Base-by-base conservation (phyloP, 2,888 invertebrate genomes). In the Conops quadrifasciatus region DNA sequence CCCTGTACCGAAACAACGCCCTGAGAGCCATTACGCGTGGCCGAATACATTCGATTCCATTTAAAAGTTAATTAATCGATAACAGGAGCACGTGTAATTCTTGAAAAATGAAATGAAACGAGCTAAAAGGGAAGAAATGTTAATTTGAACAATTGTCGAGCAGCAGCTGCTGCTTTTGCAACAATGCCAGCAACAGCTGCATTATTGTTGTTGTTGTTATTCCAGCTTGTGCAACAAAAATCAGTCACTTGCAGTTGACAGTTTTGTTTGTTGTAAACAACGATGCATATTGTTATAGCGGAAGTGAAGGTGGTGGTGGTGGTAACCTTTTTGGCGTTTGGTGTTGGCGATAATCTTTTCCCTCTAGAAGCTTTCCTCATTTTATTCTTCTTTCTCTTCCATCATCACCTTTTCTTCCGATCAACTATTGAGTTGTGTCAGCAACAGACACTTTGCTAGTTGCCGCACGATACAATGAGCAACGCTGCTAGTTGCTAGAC, bases 181-280 rank as follows among this genome's bases (percentile, higher is more conserved):
- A 63, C 63, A 63, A 26, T 45, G 36, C 21, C 26, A 59, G 28
- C n/a, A 28, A 26, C 30, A 59, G 0, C 28, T 24, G 59, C 47
- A 45, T 36, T 36, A 7, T 36, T 9, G 36, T 36, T 36, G 36
- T 4, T 36, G 36, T 9, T 36, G 36, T 36, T 36, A 7, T 36
- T 36, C 5, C 36, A 36, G 58, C 58, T 58, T 21, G 24, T n/a
- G 30, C 67, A 47, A 53, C 47, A 62, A 60, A 49, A 62, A 68
- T 68, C 68, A 68, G 36, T 68, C 68, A 68, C 51, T 68, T 68
- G 68, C 68, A 68, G 68, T 68, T 62, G 62, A 60, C 62, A 36
- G 60, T 36, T 30, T 68, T 68, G 56, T 36, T 19, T 21, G 24
- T 45, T 26, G 2, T 9, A 19, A n/a, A 11, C 62, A 21, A 62